Conservation (phyloP, 2,797 vertebrate species). For the Menidia menidia region DNA sequence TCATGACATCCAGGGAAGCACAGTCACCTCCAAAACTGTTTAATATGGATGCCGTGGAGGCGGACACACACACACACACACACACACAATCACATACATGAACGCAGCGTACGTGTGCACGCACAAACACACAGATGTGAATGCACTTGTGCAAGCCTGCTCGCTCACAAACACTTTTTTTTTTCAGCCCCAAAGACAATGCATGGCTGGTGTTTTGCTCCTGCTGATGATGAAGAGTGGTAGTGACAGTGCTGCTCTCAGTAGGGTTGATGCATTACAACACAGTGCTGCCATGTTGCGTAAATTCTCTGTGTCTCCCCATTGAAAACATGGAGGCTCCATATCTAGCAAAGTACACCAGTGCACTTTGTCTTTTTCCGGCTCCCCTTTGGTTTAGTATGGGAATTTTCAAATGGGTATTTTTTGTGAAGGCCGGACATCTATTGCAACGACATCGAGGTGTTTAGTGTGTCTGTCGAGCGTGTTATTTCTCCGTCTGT, state of each 20-base stretch:
- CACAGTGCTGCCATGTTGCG: conserved; percentile 77
- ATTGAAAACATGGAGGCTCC: conserved; percentile 78
- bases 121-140: conserved; percentile 38
- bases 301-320: conserved; percentile 78
- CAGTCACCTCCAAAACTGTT: conserved; percentile 84
- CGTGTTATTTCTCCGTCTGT: conserved; percentile 4
- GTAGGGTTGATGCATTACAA: conserved; percentile 79
- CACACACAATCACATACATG: conserved; percentile 50
- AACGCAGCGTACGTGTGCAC: conserved; percentile 28
- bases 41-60: conserved; percentile 79
- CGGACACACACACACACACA: conserved; percentile 63
- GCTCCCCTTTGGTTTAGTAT: conserved; percentile 52
- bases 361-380: conserved; percentile 54
- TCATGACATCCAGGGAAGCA: conserved; percentile 84
- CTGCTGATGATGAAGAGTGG: conserved; percentile 79
- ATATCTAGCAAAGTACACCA: conserved; percentile 60
- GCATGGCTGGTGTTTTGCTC: conserved; percentile 78
- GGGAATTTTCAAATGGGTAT: conserved; percentile 59
- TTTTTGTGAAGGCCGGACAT: conserved; percentile 44
- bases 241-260: conserved; percentile 80
- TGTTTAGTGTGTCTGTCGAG: conserved; percentile 20
- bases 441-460: conserved; percentile 46
- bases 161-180: conserved; percentile 30
- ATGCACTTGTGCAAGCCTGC: conserved; percentile 32
- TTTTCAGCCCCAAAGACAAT: conserved; percentile 79